A percentile compares a stretch with the other conserved stretches of the same genome.
These are phyloP conservation scores for Hyphantria cunea DNA, from an alignment of 1,140 invertebrate genomes.

Conservation along the genomic window DNA sequence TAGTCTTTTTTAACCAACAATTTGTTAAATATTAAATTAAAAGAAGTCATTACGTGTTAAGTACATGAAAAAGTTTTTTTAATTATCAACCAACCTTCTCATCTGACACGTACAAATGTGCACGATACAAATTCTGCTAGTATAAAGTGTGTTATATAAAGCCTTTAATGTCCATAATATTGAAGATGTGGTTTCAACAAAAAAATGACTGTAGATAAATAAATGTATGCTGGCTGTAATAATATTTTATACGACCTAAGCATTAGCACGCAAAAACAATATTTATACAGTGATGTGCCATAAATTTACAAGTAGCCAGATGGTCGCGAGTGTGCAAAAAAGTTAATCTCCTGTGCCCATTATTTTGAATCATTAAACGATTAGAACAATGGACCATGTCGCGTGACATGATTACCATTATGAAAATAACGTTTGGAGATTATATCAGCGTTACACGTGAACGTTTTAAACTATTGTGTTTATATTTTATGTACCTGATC, in stretches of 20 bases:
- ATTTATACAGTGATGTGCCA: slow-evolving; percentile 21
- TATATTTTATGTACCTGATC: slow-evolving; percentile 24
- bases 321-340: slow-evolving; percentile 32
- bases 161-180: no score
- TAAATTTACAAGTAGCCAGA: slow-evolving; percentile 24
- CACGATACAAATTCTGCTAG: no score
- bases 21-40: no score
- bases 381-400: slow-evolving; percentile 40
- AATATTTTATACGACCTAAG: no score
- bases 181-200: no score
- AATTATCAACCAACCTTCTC: no score
- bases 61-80: no score
- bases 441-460: slow-evolving; percentile 39
- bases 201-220: background rate
- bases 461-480: slow-evolving; percentile 30
- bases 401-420: slow-evolving; percentile 41
- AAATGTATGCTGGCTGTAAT: no score
- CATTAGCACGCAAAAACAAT: slow-evolving; percentile 9
- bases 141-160: no score
- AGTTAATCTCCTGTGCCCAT: slow-evolving; percentile 29
- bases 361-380: slow-evolving; percentile 33
- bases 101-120: no score
- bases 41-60: no score
- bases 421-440: slow-evolving; percentile 40
- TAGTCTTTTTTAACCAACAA: no score